phyloP scores from a whole-genome alignment of 2,113 vertebrate genomes.

The Orycteropus afer region DNA sequence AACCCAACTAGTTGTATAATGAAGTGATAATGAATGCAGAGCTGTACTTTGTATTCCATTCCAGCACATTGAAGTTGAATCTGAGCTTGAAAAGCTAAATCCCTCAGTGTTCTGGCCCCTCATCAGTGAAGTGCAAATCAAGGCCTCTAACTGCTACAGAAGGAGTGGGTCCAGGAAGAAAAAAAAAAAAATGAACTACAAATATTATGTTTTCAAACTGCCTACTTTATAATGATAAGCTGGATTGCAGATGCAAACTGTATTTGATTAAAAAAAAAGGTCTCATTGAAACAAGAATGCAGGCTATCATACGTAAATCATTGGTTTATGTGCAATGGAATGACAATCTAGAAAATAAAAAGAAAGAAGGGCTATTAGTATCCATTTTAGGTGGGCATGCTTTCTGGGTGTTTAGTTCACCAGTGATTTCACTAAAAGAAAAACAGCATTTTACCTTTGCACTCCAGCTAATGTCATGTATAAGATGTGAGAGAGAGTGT shows the following conservation, averaged over 20 bases:
- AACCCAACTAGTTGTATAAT: constrained; percentile 80
- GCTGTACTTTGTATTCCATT: constrained; percentile 79
- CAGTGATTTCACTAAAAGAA: background rate
- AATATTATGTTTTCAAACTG: constrained; percentile 80
- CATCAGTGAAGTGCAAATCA: constrained; percentile 79
- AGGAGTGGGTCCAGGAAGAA: constrained; percentile 63
- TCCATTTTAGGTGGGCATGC: background rate
- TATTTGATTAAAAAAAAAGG: constrained; percentile 15
- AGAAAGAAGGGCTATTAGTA: background rate
- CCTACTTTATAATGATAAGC: constrained; percentile 70
- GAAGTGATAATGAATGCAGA: constrained; percentile 81
- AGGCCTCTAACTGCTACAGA: constrained; percentile 68
- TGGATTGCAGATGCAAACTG: constrained; percentile 39
- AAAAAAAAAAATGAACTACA: constrained; percentile 77
- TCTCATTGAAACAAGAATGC: constrained; percentile 56
- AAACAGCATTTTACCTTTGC: background rate
- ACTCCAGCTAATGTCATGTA: background rate
- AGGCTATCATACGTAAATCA: constrained; percentile 20
- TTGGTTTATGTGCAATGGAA: background rate
- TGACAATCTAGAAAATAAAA: background rate
- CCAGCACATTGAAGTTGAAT: constrained; percentile 77
- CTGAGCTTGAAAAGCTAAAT: constrained; percentile 15
- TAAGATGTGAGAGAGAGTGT: background rate
- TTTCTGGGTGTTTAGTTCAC: constrained; percentile 37
- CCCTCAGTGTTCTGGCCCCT: constrained; percentile 58